A percentile compares a stretch with the other conserved stretches of the same genome.
phyloP scores from a whole-genome alignment of 2,113 vertebrate species.

The Ciconia boyciana region DNA sequence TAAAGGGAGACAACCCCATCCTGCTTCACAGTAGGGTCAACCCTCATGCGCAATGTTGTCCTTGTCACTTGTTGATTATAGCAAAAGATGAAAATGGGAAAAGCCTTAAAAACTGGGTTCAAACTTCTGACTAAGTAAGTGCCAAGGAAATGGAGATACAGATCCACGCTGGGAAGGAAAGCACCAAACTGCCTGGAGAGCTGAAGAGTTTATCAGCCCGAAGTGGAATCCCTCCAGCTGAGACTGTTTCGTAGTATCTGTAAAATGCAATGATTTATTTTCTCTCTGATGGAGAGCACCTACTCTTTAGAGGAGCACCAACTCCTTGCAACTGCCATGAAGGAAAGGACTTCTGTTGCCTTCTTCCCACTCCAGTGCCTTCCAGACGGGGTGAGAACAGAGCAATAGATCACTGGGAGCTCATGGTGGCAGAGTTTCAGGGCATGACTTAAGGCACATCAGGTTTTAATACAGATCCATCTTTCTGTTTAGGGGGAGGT shows the following conservation, averaged over 20 bases:
- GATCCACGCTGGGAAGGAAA: not conserved
- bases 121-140: not conserved
- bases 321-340: not conserved
- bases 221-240: not conserved
- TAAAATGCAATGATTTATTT: not conserved
- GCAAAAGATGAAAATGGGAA: not conserved
- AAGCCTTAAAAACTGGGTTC: not conserved
- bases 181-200: not conserved
- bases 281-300: not conserved
- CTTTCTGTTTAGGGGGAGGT: not conserved
- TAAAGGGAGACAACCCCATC: not conserved
- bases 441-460: not conserved
- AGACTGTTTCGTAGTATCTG: not conserved
- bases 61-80: not conserved
- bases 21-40: not conserved
- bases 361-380: not conserved
- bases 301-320: not conserved
- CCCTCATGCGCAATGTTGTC: not conserved
- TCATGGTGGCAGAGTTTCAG: not conserved
- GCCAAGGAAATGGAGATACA: not conserved
- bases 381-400: not conserved
- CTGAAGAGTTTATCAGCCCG: not conserved
- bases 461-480: not conserved
- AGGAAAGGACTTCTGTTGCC: not conserved
- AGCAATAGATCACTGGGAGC: not conserved